Percentiles rank a stretch among this genome's conserved stretches.
Conservation (phyloP, 2,797 vertebrate species). For the Gallinago solitaria region DNA sequence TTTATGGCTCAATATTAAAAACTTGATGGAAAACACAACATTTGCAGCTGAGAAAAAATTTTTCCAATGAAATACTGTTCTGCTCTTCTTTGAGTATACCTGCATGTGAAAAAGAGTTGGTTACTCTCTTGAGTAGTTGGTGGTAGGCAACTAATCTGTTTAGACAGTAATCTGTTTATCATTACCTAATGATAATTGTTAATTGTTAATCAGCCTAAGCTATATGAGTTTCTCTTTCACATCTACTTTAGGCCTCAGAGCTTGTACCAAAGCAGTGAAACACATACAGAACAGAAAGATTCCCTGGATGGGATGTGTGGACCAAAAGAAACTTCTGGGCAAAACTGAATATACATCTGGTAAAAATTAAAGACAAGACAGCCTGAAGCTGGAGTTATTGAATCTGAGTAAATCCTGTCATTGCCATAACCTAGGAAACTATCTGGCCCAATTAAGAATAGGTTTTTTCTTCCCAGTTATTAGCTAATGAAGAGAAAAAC, state of each 20-base stretch:
- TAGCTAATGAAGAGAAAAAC: neutral
- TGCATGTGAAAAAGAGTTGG: neutral
- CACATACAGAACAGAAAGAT: neutral
- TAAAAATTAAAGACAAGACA: neutral
- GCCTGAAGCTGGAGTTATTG: neutral
- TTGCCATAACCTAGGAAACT: neutral
- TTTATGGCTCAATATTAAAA: conserved; percentile 7
- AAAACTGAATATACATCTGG: neutral
- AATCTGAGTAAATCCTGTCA: neutral
- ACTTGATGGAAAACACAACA: conserved; percentile 2
- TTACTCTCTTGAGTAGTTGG: neutral
- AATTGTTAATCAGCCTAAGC: neutral
- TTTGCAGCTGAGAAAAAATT: neutral
- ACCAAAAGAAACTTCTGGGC: neutral
- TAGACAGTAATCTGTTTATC: neutral
- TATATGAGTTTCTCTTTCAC: neutral
- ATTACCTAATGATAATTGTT: neutral
- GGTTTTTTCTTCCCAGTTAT: neutral
- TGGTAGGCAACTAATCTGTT: neutral
- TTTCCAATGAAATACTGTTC: neutral
- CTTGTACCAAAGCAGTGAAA: neutral
- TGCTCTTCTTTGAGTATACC: neutral
- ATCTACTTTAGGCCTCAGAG: neutral
- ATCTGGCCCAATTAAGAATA: neutral
- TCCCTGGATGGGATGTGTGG: neutral